Percentiles rank a stretch among this genome's conserved stretches.
These are phyloP conservation scores for Donacobius atricapilla DNA, from an alignment of 2,113 vertebrate genomes.

Conservation along the genomic window DNA sequence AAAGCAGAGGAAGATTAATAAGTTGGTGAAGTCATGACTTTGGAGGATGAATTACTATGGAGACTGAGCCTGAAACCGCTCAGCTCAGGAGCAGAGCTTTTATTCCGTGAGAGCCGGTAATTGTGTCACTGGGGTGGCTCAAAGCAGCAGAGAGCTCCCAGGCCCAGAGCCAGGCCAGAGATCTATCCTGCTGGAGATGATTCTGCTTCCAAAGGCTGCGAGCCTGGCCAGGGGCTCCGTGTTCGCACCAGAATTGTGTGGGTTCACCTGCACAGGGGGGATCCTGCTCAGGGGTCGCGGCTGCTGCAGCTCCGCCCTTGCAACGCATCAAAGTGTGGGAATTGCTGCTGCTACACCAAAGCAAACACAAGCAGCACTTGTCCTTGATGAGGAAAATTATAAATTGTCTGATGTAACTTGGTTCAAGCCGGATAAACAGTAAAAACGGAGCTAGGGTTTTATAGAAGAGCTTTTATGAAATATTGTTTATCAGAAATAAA, in stretches of 20 bases:
- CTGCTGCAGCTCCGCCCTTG: no score
- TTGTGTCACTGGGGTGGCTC: background rate
- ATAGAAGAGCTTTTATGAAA: background rate
- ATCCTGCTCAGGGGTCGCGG: no score
- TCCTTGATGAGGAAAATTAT: background rate
- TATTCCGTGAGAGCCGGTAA: background rate
- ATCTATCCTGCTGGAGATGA: no score
- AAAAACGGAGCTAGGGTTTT: background rate
- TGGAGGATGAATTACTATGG: background rate
- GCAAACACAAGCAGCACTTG: background rate
- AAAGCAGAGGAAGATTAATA: constrained; percentile 22
- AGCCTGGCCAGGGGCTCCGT: background rate
- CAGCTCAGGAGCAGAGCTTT: background rate
- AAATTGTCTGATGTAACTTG: background rate
- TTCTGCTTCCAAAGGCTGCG: background rate
- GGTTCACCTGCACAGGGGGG: background rate
- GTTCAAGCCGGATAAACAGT: no score
- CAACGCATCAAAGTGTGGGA: no score
- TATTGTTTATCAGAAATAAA: background rate
- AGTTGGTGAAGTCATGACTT: constrained; percentile 32
- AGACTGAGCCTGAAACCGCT: background rate
- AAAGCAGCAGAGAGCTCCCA: background rate
- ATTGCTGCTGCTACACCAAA: background rate
- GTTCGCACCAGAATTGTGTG: background rate
- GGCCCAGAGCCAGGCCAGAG: no score